phyloP scores from a whole-genome alignment of 2,113 vertebrate species.

The Ibidorhyncha struthersii region DNA sequence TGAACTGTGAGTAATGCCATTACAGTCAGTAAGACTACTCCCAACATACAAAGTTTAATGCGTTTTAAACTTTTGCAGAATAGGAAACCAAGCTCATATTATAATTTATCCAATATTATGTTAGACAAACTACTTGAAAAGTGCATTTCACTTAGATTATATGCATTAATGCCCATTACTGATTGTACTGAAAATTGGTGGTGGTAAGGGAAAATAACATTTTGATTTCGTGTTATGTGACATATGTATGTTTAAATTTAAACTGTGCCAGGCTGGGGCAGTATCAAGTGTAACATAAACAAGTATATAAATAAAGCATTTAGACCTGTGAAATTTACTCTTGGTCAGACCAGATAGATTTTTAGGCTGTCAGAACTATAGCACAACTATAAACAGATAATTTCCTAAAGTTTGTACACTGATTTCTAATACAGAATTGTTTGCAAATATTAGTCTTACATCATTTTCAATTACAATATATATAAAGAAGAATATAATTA shows the following conservation, averaged over 20 bases:
- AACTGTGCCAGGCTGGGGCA: background rate
- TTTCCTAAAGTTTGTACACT: conserved; percentile 48
- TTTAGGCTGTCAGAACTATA: conserved; percentile 44
- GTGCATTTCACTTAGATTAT: background rate
- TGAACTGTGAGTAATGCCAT: background rate
- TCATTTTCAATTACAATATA: conserved; percentile 5
- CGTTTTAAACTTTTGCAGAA: background rate
- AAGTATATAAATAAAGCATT: background rate
- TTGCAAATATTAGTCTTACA: conserved; percentile 12
- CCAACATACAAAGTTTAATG: background rate
- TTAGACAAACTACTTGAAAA: background rate
- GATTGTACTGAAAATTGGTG: conserved; percentile 2
- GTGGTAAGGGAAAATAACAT: background rate
- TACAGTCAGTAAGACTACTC: background rate
- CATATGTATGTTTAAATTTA: background rate
- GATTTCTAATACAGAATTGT: conserved; percentile 44
- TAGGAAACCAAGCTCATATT: background rate
- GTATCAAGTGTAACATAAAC: background rate
- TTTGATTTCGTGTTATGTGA: background rate
- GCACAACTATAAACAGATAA: conserved; percentile 42
- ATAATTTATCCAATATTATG: background rate
- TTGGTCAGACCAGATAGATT: conserved; percentile 26
- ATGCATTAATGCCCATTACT: background rate
- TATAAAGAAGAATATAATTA: background rate
- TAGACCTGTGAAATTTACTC: conserved; percentile 15